Evolutionary conservation across 2,888 invertebrate species (phyloP).

Genomic region (Pristionchus arcanus): DNA sequence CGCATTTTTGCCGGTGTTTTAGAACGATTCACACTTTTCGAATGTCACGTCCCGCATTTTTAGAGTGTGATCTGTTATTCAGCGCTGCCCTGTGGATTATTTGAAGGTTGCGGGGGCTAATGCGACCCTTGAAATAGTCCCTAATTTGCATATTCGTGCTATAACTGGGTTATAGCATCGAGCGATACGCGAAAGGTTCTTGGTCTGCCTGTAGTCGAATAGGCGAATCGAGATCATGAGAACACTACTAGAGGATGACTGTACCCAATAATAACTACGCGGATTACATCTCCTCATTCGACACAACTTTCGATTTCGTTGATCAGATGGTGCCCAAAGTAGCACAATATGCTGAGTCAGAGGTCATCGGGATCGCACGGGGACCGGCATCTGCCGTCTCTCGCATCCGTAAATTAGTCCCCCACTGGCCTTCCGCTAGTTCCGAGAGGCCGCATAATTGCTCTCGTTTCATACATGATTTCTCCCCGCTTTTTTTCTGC

Average conservation of each 20-base stretch:
- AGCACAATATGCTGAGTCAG: not conserved
- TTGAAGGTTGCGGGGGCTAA: not conserved
- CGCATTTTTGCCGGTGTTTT: constrained; percentile 8
- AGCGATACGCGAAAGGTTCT: not conserved
- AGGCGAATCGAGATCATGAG: not conserved
- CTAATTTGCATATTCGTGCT: not conserved
- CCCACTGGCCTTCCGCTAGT: not conserved
- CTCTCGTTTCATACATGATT: not conserved
- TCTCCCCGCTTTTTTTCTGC: constrained; percentile 13
- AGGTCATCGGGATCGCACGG: not conserved
- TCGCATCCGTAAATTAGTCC: constrained; percentile 31
- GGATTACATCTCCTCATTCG: not conserved
- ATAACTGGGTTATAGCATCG: not conserved
- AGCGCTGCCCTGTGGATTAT: not conserved
- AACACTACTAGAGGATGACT: not conserved
- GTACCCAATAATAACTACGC: not conserved
- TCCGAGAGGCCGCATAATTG: not conserved
- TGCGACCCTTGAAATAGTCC: not conserved
- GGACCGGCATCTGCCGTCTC: not conserved
- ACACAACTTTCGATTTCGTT: not conserved
- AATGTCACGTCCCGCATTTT: constrained; percentile 9
- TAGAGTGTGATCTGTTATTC: not conserved
- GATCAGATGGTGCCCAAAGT: not conserved
- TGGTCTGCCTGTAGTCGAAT: not conserved
- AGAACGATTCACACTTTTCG: not conserved